These are phyloP conservation scores for Staurois parvus DNA, from an alignment of 2,797 vertebrate genomes.

Conservation along the genomic window DNA sequence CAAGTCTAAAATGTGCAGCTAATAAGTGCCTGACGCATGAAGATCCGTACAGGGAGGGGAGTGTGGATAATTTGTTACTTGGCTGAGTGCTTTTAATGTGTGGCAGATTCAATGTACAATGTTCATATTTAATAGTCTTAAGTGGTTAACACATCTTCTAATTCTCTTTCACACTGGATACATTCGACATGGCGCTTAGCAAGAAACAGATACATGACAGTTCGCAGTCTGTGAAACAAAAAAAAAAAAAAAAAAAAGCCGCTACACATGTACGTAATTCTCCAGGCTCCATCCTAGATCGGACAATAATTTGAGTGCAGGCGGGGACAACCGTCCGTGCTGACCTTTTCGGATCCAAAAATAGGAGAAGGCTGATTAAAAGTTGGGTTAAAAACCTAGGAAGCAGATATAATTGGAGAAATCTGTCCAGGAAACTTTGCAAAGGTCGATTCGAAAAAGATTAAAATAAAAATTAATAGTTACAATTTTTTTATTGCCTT, in stretches of 20 bases:
- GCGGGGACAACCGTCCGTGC: too few species aligned
- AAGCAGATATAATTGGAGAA: too few species aligned
- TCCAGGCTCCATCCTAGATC: neutral
- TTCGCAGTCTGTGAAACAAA: neutral
- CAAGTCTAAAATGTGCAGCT: constrained; percentile 16
- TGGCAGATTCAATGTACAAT: constrained; percentile 47
- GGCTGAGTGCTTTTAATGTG: constrained; percentile 48
- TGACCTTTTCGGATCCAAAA: too few species aligned
- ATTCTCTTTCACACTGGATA: constrained; percentile 19
- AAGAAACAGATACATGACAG: constrained; percentile 32
- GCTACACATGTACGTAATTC: neutral
- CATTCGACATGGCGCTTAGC: constrained; percentile 32
- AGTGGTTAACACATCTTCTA: constrained; percentile 56
- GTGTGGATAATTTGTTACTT: constrained; percentile 55
- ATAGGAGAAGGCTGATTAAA: too few species aligned
- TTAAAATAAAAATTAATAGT: too few species aligned
- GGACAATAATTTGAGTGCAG: too few species aligned
- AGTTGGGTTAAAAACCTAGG: too few species aligned
- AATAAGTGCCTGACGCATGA: constrained; percentile 31
- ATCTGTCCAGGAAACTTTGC: too few species aligned
- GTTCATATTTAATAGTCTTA: constrained; percentile 59
- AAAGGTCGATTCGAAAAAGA: too few species aligned
- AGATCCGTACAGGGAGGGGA: neutral
- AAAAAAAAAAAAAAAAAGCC: neutral
- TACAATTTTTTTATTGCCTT: too few species aligned